A percentile compares a stretch with the other conserved stretches of the same genome.
phyloP scores from a whole-genome alignment of 2,113 vertebrate genomes.

The Colinus virginianus region DNA sequence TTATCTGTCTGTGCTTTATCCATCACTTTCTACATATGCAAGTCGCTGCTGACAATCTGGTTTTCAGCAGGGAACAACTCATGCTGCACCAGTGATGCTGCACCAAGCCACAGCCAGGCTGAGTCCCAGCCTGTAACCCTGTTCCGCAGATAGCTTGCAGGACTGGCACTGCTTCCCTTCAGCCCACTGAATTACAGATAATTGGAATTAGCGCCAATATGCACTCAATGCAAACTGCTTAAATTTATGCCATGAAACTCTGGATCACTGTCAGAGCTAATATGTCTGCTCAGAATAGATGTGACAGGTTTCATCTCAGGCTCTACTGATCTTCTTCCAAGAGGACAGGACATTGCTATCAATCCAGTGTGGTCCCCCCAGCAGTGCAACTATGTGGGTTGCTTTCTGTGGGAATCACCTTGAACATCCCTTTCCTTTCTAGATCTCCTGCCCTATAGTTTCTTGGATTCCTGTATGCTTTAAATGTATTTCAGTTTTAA shows the following conservation, averaged over 20 bases:
- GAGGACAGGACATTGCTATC: neutral
- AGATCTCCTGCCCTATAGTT: neutral
- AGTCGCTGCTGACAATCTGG: neutral
- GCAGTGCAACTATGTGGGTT: neutral
- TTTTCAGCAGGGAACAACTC: neutral
- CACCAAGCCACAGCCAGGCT: neutral
- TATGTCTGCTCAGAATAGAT: neutral
- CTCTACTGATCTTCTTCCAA: neutral
- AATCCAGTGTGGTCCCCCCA: neutral
- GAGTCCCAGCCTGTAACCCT: neutral
- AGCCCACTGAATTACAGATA: constrained; percentile 1
- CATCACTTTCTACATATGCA: neutral
- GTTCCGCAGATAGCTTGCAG: neutral
- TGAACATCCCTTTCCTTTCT: neutral
- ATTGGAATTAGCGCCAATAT: constrained; percentile 29
- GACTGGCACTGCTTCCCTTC: neutral
- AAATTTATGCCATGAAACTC: constrained; percentile 24
- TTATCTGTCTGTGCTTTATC: neutral
- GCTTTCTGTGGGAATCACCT: neutral
- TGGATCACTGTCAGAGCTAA: constrained; percentile 31
- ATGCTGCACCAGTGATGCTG: neutral
- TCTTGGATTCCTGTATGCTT: neutral
- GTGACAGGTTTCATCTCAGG: neutral
- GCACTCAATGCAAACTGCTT: constrained; percentile 5
- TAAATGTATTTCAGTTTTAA: neutral